These are phyloP conservation scores for Halichondria panicea DNA, from an alignment of 37 sponge, comb jelly and placozoan species.

Conservation along the genomic window DNA sequence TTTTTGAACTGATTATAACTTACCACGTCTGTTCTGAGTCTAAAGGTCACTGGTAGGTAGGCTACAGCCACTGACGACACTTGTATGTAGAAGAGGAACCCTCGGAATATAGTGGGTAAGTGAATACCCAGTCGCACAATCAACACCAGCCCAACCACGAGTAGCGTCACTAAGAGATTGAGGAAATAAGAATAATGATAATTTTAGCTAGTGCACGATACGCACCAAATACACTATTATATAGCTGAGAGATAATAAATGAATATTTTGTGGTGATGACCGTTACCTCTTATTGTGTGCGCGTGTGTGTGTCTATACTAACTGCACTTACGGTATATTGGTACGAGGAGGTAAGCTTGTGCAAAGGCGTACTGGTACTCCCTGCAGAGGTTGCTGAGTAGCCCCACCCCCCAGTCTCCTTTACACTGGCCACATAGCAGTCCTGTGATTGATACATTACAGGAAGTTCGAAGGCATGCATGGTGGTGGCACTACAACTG, in stretches of 20 bases:
- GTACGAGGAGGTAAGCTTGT: constrained; percentile 7
- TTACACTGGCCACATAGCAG: constrained; percentile 29
- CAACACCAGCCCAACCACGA: not conserved
- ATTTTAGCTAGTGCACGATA: not conserved
- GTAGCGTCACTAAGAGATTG: not conserved
- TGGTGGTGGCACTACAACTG: no score
- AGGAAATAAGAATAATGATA: not conserved
- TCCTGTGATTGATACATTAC: not conserved
- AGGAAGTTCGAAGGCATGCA: no score
- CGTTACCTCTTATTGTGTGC: no score
- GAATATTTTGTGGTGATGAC: no score
- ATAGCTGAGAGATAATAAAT: no score
- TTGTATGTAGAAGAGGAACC: constrained; percentile 23
- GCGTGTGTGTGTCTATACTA: no score
- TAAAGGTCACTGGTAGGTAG: not conserved
- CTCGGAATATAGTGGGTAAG: constrained; percentile 3
- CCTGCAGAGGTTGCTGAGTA: constrained; percentile 9
- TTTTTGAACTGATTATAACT: not conserved
- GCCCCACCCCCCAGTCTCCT: constrained; percentile 17
- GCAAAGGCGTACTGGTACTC: not conserved
- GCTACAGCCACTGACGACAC: constrained; percentile 11
- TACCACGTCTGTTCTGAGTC: not conserved
- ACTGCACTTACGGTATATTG: constrained; percentile 6
- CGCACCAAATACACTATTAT: no score
- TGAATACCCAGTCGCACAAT: constrained; percentile 17